Evolutionary conservation across 2,113 vertebrate genomes (phyloP).

Genomic region (Protobothrops mucrosquamatus): DNA sequence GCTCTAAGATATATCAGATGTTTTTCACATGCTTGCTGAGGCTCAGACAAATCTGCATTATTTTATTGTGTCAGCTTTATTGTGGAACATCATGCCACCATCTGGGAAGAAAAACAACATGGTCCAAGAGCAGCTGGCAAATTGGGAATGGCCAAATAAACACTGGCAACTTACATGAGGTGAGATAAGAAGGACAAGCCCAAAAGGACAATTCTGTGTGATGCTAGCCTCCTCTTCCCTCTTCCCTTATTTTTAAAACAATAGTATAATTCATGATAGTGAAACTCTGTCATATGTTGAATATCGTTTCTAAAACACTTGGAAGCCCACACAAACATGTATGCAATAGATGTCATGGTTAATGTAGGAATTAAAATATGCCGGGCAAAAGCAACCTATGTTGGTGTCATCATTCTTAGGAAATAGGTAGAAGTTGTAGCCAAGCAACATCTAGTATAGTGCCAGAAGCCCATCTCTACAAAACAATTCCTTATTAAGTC

Average conservation of each 20-base stretch:
- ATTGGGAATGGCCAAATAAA: slow-evolving; percentile 76
- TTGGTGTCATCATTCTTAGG: neutral
- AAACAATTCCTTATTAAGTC: neutral
- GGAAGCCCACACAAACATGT: slow-evolving; percentile 17
- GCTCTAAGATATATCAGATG: slow-evolving; percentile 75
- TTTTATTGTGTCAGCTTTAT: slow-evolving; percentile 78
- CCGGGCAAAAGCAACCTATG: neutral
- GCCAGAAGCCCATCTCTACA: neutral
- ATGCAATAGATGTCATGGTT: neutral
- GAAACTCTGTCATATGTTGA: slow-evolving; percentile 55
- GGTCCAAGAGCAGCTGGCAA: slow-evolving; percentile 76
- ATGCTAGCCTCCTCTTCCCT: slow-evolving; percentile 49
- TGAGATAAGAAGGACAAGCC: slow-evolving; percentile 73
- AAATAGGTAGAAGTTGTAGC: neutral
- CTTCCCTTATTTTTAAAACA: slow-evolving; percentile 67
- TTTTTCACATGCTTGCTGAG: slow-evolving; percentile 76
- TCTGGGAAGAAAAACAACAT: slow-evolving; percentile 78
- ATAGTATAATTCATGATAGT: slow-evolving; percentile 57
- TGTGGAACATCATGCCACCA: slow-evolving; percentile 75
- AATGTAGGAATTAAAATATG: neutral
- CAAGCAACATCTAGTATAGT: neutral
- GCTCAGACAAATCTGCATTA: slow-evolving; percentile 80
- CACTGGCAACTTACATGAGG: slow-evolving; percentile 74
- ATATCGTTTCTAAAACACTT: slow-evolving; percentile 38
- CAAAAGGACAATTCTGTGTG: slow-evolving; percentile 53